Evolutionary conservation across 1,140 invertebrate genomes (phyloP), one percentile per base, ranked within the genome.

Genomic region (Planococcus citri): DNA sequence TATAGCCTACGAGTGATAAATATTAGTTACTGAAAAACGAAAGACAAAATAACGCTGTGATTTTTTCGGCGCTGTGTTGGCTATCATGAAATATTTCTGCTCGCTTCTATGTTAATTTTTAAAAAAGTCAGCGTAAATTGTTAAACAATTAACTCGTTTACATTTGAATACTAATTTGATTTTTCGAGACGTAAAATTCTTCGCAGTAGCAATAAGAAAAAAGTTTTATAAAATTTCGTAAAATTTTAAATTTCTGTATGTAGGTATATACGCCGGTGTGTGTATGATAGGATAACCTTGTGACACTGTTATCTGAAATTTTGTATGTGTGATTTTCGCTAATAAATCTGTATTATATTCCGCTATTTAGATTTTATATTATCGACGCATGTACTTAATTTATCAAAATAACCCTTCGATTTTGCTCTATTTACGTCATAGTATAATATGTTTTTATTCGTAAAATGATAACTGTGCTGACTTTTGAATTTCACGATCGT

Each of bases 361-460:
- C n/a, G 41, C 41, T 20, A 51, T 51, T 17, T 9, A 3, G 12
- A 33, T 33, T 33, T 33, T 37, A 37, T 6, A 37, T 51, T 51
- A 51, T 51, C 41, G n/a, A 9, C 4, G 29, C 29, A 33, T 33
- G 3, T 33, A 33, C 10, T 9, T 51, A 51, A n/a, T n/a, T 51
- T 51, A 51, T 51, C 41, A 51, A 51, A n/a, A n/a, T 51, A 51
- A 20, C 41, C 41, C 41, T 51, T 51, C 41, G 41, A 51, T 51
- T 17, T 51, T n/a, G 41, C 29, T 51, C 41, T 20, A 20, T 51
- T 51, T 51, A 51, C 41, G 41, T 51, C 41, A 51, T 51, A 8
- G 33, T 37, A 37, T 37, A 14, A 8, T n/a, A 51, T 51, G 41
- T 51, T 51, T 51, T 51, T 17, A n/a, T n/a, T n/a, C n/a, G n/a